Evolutionary conservation across 2,797 vertebrate species (phyloP).

Genomic region (Gila robusta): DNA sequence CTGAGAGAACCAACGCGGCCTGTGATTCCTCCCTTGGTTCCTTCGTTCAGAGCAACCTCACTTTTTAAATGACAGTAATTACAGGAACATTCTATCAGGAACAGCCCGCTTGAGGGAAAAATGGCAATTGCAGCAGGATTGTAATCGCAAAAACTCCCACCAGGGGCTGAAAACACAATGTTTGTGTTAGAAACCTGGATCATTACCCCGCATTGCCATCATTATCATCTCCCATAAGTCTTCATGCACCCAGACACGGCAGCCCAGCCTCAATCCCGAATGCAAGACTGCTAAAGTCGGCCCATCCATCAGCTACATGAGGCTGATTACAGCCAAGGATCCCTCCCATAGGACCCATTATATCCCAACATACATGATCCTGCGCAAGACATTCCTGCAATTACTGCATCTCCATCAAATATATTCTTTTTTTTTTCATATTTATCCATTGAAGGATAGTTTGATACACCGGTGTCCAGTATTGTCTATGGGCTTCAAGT

Average conservation of each 20-base stretch:
- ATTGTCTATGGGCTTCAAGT: slow-evolving; percentile 63
- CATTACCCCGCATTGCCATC: slow-evolving; percentile 6
- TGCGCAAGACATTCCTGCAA: slow-evolving; percentile 19
- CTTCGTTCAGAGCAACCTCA: slow-evolving; percentile 17
- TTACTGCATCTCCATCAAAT: slow-evolving; percentile 29
- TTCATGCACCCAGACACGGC: slow-evolving; percentile 16
- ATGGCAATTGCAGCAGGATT: slow-evolving; percentile 14
- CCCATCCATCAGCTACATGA: slow-evolving; percentile 20
- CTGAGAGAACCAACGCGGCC: background rate
- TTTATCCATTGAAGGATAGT: slow-evolving; percentile 46
- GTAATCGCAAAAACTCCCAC: slow-evolving; percentile 57
- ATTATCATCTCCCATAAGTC: slow-evolving; percentile 27
- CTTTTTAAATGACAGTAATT: slow-evolving; percentile 27
- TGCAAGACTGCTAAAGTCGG: slow-evolving; percentile 59
- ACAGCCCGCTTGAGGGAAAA: slow-evolving; percentile 15
- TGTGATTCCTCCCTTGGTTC: background rate
- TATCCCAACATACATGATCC: slow-evolving; percentile 70
- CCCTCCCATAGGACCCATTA: slow-evolving; percentile 24
- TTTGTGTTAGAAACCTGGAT: slow-evolving; percentile 32
- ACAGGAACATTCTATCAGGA: slow-evolving; percentile 20
- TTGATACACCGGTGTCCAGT: slow-evolving; percentile 65
- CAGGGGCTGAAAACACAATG: slow-evolving; percentile 19
- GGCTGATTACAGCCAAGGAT: slow-evolving; percentile 1
- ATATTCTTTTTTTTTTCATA: slow-evolving; percentile 33
- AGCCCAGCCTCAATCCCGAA: slow-evolving; percentile 64